Evolutionary conservation across 2,113 vertebrate species (phyloP), one percentile per base, ranked within the genome.

Genomic region (Rhinolophus ferrumequinum): DNA sequence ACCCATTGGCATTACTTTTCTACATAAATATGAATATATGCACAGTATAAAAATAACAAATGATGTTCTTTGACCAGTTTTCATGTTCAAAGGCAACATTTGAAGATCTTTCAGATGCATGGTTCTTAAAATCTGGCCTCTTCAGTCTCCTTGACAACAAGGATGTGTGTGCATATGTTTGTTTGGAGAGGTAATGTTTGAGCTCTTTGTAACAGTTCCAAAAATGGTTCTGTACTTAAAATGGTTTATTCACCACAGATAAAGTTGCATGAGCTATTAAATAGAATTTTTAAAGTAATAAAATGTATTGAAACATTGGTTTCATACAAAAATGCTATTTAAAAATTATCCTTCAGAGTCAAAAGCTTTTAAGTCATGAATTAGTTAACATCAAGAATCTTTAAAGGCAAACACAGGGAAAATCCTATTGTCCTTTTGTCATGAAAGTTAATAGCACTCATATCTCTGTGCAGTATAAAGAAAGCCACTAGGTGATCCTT

Each of bases 21-120:
- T 60, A 33, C 52, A 52, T 64, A 93, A 77, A 69, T 92, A 94
- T 35, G 15, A 94, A 60, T 79, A 54, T n/a, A 24, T 88, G 84
- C 24, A 44, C 14, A 67, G 47, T 26, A 38, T 86, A 67, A 86
- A 95, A 82, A 44, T 54, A 9, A 47, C 41, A 77, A 75, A 62
- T 58, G n/a, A n/a, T 70, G 19, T 83, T 82, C 6, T 92, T 79
- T 79, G 73, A 2, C 6, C 24, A 54, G 33, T 35, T 70, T 96
- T 56, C 76, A 6, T 83, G 38, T 90, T 94, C 50, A 90, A 60
- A 87, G 16, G 1, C 28, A 60, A 75, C 5, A 72, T 69, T 44
- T 93, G 44, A 54, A 96, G 5, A 33, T 62, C 2, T 77, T 3
- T 54, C 82, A 62, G 19, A 50, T 84, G 7, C 7, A 26, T 73